phyloP scores from a whole-genome alignment of 2,888 invertebrate genomes.

The Hymenopus coronatus region DNA sequence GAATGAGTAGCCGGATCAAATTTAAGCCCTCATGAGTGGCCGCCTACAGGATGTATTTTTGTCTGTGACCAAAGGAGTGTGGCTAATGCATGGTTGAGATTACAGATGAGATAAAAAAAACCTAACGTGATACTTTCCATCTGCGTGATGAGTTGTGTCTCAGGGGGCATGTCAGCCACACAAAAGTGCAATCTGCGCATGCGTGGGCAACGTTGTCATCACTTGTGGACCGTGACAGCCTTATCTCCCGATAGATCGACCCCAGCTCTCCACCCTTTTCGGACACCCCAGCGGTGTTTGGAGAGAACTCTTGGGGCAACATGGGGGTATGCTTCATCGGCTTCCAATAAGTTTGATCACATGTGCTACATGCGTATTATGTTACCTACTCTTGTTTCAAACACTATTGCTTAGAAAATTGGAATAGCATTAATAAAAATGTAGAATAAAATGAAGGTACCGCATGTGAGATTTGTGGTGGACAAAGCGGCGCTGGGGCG shows the following conservation, averaged over 20 bases:
- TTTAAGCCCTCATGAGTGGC: background rate
- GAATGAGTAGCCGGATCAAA: background rate
- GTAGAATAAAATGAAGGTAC: too few species aligned
- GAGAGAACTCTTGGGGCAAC: background rate
- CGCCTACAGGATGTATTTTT: background rate
- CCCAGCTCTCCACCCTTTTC: slow-evolving; percentile 2
- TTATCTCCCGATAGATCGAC: slow-evolving; percentile 13
- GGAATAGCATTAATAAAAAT: too few species aligned
- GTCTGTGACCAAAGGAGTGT: background rate
- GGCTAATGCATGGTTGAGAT: background rate
- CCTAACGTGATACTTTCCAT: background rate
- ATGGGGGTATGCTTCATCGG: background rate
- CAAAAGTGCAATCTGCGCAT: background rate
- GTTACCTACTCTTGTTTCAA: too few species aligned
- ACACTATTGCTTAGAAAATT: too few species aligned
- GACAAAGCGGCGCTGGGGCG: too few species aligned
- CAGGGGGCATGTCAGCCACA: background rate
- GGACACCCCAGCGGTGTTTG: background rate
- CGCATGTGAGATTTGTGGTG: too few species aligned
- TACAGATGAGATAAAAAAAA: background rate
- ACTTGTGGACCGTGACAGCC: background rate
- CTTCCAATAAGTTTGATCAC: background rate
- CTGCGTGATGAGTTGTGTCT: background rate
- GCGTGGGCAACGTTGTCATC: background rate
- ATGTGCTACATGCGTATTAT: too few species aligned